These are phyloP conservation scores for Huso huso DNA, from an alignment of 2,797 vertebrate genomes.

Conservation along the genomic window DNA sequence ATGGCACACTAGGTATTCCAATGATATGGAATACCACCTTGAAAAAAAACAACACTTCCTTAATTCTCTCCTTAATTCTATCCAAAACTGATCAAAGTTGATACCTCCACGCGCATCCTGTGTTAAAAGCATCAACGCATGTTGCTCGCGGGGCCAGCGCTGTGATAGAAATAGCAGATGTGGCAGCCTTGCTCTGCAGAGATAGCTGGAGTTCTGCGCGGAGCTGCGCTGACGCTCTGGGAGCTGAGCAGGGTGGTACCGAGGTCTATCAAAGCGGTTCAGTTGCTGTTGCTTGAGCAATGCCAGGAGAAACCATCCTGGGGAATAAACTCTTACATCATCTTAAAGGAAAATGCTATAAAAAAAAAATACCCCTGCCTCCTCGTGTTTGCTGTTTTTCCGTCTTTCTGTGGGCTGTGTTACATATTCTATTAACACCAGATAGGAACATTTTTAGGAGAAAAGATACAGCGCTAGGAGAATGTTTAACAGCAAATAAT, in stretches of 20 bases:
- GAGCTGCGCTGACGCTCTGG: conserved; percentile 46
- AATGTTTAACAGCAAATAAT: too few relatives aligned
- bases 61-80: conserved; percentile 5
- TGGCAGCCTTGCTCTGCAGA: conserved; percentile 29
- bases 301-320: conserved; percentile 64
- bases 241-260: conserved; percentile 68
- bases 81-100: conserved; percentile 18
- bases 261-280: conserved; percentile 54
- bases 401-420: neutral
- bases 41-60: neutral
- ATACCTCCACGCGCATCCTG: neutral
- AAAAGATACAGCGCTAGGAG: too few relatives aligned
- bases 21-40: conserved; percentile 19
- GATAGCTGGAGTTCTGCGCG: conserved; percentile 46
- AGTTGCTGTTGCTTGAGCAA: conserved; percentile 69
- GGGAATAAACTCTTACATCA: conserved; percentile 89
- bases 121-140: neutral
- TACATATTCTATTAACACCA: too few relatives aligned
- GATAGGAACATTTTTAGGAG: too few relatives aligned
- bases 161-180: conserved; percentile 34
- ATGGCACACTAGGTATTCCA: conserved; percentile 6
- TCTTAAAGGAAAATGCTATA: conserved; percentile 88
- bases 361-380: conserved; percentile 23
- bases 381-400: conserved; percentile 1
- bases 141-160: conserved; percentile 18